Evolutionary conservation across 2,797 vertebrate species (phyloP).

Genomic region (Acestrorhynchus altus): DNA sequence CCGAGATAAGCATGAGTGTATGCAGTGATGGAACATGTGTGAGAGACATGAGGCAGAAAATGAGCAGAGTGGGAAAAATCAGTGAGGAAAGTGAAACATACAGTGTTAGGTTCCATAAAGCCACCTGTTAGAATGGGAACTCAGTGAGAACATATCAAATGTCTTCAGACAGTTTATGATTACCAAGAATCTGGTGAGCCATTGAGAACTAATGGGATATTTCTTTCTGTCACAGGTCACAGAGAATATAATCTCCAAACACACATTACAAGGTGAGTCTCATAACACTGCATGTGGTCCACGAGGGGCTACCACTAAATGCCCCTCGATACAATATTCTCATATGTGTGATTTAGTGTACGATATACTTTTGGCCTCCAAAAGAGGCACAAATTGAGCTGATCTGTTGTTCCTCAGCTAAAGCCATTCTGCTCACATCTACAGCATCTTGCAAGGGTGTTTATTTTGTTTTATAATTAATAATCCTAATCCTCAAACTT

Average conservation of each 20-base stretch:
- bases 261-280: conserved; percentile 79
- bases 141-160: conserved; percentile 23
- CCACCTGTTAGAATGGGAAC: conserved; percentile 13
- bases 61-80: background rate
- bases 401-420: no score
- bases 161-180: conserved; percentile 38
- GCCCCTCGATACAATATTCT: background rate
- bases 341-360: no score
- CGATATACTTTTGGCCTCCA: no score
- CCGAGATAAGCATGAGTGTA: conserved; percentile 34
- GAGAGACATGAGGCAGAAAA: conserved; percentile 36
- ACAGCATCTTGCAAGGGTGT: no score
- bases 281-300: background rate
- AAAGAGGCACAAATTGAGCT: no score
- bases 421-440: no score
- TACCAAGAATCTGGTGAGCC: conserved; percentile 33
- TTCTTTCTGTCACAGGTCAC: conserved; percentile 78
- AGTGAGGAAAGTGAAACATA: conserved; percentile 36
- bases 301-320: background rate
- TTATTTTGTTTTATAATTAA: no score
- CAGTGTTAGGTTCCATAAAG: conserved; percentile 24
- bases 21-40: conserved; percentile 21
- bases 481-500: no score
- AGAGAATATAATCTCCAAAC: conserved; percentile 81
- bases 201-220: conserved; percentile 32